Conservation (phyloP, 2,888 invertebrate genomes). For the Ditula angustiorana region DNA sequence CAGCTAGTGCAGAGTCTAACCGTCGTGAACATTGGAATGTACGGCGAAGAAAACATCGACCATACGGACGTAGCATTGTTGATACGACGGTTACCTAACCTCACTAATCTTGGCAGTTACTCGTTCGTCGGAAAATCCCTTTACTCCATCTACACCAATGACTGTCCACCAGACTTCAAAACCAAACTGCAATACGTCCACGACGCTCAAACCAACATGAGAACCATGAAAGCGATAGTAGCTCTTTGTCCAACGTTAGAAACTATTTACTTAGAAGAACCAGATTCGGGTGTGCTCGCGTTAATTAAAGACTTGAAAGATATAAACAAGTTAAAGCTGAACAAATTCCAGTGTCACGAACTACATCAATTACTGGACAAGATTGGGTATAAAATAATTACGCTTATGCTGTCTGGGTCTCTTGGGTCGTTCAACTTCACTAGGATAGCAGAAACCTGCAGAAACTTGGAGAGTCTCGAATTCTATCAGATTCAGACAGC, state of each 20-base stretch:
- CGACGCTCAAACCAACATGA: conserved; percentile 86
- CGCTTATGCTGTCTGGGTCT: conserved; percentile 86
- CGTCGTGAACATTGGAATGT: conserved; percentile 88
- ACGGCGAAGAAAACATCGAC: conserved; percentile 89
- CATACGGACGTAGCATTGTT: conserved; percentile 87
- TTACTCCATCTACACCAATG: conserved; percentile 82
- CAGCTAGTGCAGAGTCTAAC: conserved; percentile 83
- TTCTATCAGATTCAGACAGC: conserved; percentile 88
- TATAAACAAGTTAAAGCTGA: conserved; percentile 86
- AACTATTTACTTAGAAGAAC: conserved; percentile 88
- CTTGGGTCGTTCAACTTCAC: conserved; percentile 86
- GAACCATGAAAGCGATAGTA: conserved; percentile 86
- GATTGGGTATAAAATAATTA: conserved; percentile 82
- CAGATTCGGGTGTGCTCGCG: conserved; percentile 83
- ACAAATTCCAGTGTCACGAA: conserved; percentile 87
- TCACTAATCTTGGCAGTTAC: conserved; percentile 88
- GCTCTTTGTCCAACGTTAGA: conserved; percentile 87
- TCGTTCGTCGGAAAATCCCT: conserved; percentile 88
- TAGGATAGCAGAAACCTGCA: conserved; percentile 85
- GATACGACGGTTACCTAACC: conserved; percentile 87
- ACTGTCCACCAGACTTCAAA: conserved; percentile 81
- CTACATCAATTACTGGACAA: conserved; percentile 84
- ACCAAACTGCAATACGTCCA: conserved; percentile 89
- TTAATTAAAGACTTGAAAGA: conserved; percentile 77
- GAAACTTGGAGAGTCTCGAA: conserved; percentile 86